A percentile compares a stretch with the other conserved stretches of the same genome.
Evolutionary conservation across 1,140 invertebrate species (phyloP).

Genomic region (Diuraphis noxia): DNA sequence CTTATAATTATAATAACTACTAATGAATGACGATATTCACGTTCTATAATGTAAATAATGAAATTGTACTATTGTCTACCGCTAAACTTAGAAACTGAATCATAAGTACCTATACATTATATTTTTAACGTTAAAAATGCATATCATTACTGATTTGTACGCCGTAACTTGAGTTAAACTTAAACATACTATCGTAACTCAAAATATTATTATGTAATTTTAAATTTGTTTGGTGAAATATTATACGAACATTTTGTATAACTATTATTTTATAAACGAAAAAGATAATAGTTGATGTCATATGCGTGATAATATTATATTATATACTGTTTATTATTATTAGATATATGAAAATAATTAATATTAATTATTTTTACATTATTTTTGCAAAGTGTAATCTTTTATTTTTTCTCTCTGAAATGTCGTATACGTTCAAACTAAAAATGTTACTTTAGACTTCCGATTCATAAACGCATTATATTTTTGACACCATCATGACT

Average conservation of each 20-base stretch:
- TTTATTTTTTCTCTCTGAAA: not conserved
- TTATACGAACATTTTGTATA: not conserved
- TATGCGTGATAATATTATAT: not conserved
- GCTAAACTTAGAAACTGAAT: not conserved
- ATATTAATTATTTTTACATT: not conserved
- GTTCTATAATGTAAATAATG: not conserved
- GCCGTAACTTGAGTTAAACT: not conserved
- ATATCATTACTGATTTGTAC: not conserved
- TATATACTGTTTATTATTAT: not conserved
- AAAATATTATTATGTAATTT: not conserved
- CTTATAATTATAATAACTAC: not conserved
- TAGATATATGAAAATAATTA: not conserved
- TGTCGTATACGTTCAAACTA: not conserved
- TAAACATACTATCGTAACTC: not conserved
- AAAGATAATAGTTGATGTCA: not conserved
- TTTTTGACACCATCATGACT: not conserved
- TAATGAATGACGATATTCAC: not conserved
- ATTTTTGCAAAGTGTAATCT: not conserved
- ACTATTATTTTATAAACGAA: not conserved
- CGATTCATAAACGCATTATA: not conserved
- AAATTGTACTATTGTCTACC: not conserved
- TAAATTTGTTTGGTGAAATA: not conserved
- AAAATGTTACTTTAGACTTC: not conserved
- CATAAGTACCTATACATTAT: not conserved
- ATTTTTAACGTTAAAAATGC: no score